phyloP scores from a whole-genome alignment of 2,797 vertebrate species.

The Takifugu rubripes region DNA sequence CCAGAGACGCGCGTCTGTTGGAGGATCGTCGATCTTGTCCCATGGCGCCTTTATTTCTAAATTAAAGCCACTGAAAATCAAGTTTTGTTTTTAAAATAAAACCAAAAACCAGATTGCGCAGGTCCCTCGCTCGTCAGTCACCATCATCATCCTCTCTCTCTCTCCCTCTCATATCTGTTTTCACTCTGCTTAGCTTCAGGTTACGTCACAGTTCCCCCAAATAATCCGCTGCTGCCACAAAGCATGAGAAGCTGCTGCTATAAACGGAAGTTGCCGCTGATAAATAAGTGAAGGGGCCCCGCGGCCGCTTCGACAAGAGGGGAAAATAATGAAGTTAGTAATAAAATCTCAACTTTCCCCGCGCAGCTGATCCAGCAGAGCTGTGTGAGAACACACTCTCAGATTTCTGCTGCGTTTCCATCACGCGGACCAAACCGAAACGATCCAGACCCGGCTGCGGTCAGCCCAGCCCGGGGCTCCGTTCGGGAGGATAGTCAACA shows the following conservation, averaged over 20 bases:
- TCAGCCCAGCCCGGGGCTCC: constrained; percentile 22
- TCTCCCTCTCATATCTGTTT: not conserved
- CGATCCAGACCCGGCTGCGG: constrained; percentile 18
- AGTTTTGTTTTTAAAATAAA: constrained; percentile 10
- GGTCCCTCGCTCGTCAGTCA: not conserved
- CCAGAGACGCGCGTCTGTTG: constrained; percentile 20
- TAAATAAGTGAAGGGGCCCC: constrained; percentile 5
- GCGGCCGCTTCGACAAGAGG: not conserved
- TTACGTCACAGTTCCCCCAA: constrained; percentile 66
- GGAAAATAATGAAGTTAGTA: no score
- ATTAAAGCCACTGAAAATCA: not conserved
- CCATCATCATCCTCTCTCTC: constrained; percentile 3
- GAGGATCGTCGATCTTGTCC: not conserved
- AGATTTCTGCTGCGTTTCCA: not conserved
- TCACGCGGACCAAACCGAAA: constrained; percentile 19
- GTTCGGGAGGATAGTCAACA: constrained; percentile 35
- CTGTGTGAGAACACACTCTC: no score
- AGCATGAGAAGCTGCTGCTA: constrained; percentile 16
- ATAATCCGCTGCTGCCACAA: constrained; percentile 43
- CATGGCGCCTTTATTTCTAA: not conserved
- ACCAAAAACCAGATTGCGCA: not conserved
- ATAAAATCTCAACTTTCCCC: no score
- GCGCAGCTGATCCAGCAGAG: no score
- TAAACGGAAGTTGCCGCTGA: constrained; percentile 20
- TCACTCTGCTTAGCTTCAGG: constrained; percentile 41